Evolutionary conservation across 2,888 invertebrate genomes (phyloP).

Genomic region (Chrysolina oricalcia): DNA sequence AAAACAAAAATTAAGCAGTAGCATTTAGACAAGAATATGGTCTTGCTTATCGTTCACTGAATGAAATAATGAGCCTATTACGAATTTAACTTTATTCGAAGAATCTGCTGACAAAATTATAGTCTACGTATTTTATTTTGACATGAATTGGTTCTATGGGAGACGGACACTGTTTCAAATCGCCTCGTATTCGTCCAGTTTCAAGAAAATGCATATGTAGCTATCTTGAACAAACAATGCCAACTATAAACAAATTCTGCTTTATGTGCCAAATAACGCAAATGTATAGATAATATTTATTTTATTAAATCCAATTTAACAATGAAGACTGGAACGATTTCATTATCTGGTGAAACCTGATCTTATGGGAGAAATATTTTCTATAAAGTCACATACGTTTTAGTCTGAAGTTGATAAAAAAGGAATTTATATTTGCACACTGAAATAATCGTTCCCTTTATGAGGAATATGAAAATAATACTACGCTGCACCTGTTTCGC

Average conservation of each 20-base stretch:
- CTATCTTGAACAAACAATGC: constrained; percentile 39
- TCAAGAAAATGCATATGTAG: constrained; percentile 40
- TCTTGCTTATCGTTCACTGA: no score
- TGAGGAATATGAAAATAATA: constrained; percentile 51
- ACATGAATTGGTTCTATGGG: neutral
- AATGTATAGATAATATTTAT: constrained; percentile 48
- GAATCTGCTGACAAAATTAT: no score
- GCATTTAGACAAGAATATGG: no score
- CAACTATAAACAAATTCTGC: constrained; percentile 42
- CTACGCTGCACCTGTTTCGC: constrained; percentile 43
- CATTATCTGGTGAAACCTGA: constrained; percentile 55
- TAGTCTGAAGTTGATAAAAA: constrained; percentile 45
- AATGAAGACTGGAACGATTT: constrained; percentile 48
- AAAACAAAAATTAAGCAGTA: no score
- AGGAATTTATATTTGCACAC: constrained; percentile 51
- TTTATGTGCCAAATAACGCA: constrained; percentile 43
- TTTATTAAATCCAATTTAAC: constrained; percentile 52
- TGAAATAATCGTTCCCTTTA: constrained; percentile 52
- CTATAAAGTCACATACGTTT: constrained; percentile 56
- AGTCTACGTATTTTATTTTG: no score
- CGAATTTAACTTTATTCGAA: no score
- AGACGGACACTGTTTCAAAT: constrained; percentile 5
- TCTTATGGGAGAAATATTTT: constrained; percentile 57
- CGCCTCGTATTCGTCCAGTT: constrained; percentile 33
- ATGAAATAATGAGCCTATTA: no score